Evolutionary conservation across 1,140 invertebrate species (phyloP), one percentile per base, ranked within the genome.

Genomic region (Agrilus planipennis): DNA sequence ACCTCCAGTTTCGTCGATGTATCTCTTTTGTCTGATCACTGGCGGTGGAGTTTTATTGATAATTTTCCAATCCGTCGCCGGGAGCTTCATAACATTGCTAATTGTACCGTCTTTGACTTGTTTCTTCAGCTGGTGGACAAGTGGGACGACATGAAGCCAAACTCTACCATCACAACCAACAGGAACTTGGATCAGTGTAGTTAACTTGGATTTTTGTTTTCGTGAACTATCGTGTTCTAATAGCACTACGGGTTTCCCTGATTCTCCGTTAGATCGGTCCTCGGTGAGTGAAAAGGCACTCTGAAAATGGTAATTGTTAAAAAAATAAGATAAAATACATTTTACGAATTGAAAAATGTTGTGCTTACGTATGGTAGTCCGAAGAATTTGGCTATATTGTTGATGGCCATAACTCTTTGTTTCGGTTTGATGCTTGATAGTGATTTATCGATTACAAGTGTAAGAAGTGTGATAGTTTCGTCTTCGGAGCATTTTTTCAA

Each of bases 101-200:
- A 84, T 55, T 2, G 69, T 72, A 2, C 77, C 77, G 48, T 76
- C 74, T 37, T 58, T 63, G 3, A 75, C 71, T 36, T 71, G 64
- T 11, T 65, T 59, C 34, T 75, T 72, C 10, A 81, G 54, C 34
- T 71, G 64, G 32, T 72, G 67, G 5, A 81, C 53, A 15, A 71
- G 52, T 5, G 64, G 50, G 6, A 66, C 61, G 16, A 64, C 62
- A 30, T 67, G 57, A 37, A 57, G 47, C 71, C 68, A 64, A n/a
- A 80, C 58, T 37, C 69, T 63, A 4, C 68, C 68, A 15, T 75
- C 72, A 61, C 79, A 82, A 10, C 78, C 79, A 27, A 80, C 71
- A 55, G 71, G 53, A 12, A 56, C 57, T 41, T 54, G 38, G 3
- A 79, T 53, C 21, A 68, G 49, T 15, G 67, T 64, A 4, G 61